Conservation (phyloP, 2,113 vertebrate species). For the Calonectris borealis region DNA sequence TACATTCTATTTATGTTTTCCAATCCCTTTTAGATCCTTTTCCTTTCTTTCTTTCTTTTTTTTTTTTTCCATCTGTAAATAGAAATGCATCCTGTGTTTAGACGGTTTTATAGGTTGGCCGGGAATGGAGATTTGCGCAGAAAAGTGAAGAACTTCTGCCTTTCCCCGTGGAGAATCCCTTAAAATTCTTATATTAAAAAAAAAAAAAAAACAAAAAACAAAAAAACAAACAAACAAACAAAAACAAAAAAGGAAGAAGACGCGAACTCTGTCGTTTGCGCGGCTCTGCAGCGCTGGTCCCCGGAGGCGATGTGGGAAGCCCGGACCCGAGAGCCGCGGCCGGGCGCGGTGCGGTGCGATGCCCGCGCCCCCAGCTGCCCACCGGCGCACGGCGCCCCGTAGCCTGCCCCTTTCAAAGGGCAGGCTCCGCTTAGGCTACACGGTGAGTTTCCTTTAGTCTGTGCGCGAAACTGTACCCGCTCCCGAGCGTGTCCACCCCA, state of each 20-base stretch:
- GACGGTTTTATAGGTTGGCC: not conserved
- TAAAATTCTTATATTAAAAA: not conserved
- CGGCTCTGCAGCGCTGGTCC: not conserved
- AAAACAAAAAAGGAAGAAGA: not conserved
- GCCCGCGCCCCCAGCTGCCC: not conserved
- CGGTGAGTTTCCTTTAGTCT: not conserved
- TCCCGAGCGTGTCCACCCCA: not conserved
- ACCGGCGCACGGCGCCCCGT: not conserved
- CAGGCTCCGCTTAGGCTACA: not conserved
- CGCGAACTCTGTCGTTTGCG: not conserved
- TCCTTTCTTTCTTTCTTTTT: not conserved
- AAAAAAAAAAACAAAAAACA: no score
- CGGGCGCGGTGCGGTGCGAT: not conserved
- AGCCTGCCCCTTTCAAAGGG: not conserved
- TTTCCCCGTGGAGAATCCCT: not conserved
- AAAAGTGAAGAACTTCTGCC: not conserved
- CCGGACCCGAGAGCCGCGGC: not conserved
- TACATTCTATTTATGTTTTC: no score
- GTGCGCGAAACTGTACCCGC: not conserved
- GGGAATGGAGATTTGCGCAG: not conserved
- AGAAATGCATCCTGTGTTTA: not conserved
- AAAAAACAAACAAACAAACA: no score
- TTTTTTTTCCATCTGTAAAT: not conserved
- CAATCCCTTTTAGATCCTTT: no score
- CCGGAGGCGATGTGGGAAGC: not conserved